These are phyloP conservation scores for Trichogramma evanescens DNA, from an alignment of 2,888 invertebrate species.

Conservation along the genomic window DNA sequence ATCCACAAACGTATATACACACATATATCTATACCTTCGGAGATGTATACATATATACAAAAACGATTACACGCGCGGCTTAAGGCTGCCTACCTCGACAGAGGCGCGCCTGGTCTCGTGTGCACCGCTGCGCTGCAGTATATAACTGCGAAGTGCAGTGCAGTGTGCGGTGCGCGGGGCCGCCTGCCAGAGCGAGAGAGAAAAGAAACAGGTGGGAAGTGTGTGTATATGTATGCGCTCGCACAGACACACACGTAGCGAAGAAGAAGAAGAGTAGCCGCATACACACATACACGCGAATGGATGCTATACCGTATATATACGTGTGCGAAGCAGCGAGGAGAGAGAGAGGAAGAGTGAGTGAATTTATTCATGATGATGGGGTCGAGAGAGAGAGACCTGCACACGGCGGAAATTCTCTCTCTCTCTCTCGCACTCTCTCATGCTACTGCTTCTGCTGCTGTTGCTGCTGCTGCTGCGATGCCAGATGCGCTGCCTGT, in stretches of 20 bases:
- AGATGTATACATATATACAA: no score
- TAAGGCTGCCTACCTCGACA: no score
- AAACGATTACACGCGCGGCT: no score
- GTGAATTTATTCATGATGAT: conserved; percentile 6
- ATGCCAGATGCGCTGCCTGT: neutral
- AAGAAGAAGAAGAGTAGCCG: neutral
- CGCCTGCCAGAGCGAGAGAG: neutral
- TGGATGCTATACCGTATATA: neutral
- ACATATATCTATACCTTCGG: no score
- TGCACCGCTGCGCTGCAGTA: no score
- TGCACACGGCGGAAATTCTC: no score
- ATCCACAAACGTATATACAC: no score
- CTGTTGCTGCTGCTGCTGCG: neutral
- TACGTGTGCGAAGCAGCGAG: neutral
- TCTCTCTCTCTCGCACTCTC: no score
- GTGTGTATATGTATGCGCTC: conserved; percentile 3
- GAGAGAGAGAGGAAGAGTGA: neutral
- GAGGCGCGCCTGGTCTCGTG: no score
- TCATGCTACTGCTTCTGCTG: neutral
- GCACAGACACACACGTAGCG: neutral
- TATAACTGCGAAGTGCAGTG: no score
- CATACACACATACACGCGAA: neutral
- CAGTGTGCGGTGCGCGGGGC: no score
- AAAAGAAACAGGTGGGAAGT: neutral
- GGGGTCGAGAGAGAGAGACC: neutral